Percentiles rank a stretch among this genome's conserved stretches.
Evolutionary conservation across 2,888 invertebrate species (phyloP).

Genomic region (Cephus rjabovi): DNA sequence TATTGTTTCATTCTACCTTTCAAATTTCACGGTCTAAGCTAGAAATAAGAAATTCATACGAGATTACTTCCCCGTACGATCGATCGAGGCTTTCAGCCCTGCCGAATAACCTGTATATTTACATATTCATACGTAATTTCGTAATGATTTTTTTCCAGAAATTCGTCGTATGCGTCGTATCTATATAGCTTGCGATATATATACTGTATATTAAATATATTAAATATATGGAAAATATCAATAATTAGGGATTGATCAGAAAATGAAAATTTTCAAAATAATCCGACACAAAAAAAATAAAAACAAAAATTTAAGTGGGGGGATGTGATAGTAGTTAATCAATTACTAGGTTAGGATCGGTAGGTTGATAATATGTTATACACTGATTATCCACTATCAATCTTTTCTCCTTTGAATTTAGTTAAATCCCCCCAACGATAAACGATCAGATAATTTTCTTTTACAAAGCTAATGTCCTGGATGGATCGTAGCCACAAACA

Average conservation of each 20-base stretch:
- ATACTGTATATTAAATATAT: not conserved
- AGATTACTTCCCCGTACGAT: not conserved
- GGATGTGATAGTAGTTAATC: too few species aligned
- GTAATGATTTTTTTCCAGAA: not conserved
- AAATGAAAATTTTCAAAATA: not conserved
- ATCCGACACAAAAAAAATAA: too few species aligned
- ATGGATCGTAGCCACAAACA: not conserved
- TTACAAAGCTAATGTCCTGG: not conserved
- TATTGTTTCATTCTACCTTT: not conserved
- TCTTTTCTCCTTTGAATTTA: not conserved
- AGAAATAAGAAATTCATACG: not conserved
- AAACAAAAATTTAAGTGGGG: too few species aligned
- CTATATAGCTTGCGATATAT: too few species aligned
- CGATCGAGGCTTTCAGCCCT: not conserved
- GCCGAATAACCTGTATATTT: not conserved
- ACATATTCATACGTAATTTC: not conserved
- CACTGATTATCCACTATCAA: not conserved
- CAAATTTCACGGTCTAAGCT: not conserved
- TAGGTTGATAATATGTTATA: too few species aligned
- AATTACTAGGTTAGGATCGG: too few species aligned
- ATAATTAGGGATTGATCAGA: not conserved
- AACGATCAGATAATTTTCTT: not conserved
- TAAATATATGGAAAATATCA: not conserved
- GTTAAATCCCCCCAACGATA: not conserved
- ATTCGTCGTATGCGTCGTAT: too few species aligned